Conservation (phyloP, 1,140 invertebrate species). For the Conus betulinus region DNA sequence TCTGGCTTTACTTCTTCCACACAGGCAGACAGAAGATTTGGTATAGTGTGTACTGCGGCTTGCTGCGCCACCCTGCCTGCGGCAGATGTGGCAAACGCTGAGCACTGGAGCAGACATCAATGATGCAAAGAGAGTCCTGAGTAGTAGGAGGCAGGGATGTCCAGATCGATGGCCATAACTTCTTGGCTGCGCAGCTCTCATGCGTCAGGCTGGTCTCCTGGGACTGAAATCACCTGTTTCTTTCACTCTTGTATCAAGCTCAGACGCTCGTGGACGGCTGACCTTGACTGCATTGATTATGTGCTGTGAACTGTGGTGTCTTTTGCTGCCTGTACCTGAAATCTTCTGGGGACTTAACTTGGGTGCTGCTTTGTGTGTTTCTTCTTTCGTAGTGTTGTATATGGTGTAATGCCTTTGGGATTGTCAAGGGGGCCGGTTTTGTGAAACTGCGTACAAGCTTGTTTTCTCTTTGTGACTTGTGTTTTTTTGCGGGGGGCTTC, state of each 20-base stretch:
- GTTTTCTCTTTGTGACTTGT: slow-evolving; percentile 10
- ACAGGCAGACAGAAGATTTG: slow-evolving; percentile 74
- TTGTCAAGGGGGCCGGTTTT: neutral
- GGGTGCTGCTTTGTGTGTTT: too few species aligned
- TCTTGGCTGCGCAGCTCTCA: neutral
- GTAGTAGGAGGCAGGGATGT: slow-evolving; percentile 49
- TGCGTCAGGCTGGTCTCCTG: neutral
- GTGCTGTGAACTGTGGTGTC: too few species aligned
- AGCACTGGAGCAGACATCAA: slow-evolving; percentile 73
- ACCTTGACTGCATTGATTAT: neutral
- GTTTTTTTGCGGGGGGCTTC: neutral
- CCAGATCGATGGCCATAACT: neutral
- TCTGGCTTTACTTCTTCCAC: slow-evolving; percentile 61
- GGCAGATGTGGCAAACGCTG: slow-evolving; percentile 72
- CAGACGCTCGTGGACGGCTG: neutral
- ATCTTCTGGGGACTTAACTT: too few species aligned
- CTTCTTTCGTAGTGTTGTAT: neutral
- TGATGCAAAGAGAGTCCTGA: slow-evolving; percentile 71
- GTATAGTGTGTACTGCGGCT: slow-evolving; percentile 67
- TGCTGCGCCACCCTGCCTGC: slow-evolving; percentile 71
- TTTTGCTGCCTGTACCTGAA: too few species aligned
- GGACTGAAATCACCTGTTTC: neutral
- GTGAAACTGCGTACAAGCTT: neutral
- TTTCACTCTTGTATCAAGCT: neutral
- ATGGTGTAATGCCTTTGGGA: neutral